Base-by-base conservation (phyloP, 2,797 vertebrate genomes). In the Macropodus opercularis region DNA sequence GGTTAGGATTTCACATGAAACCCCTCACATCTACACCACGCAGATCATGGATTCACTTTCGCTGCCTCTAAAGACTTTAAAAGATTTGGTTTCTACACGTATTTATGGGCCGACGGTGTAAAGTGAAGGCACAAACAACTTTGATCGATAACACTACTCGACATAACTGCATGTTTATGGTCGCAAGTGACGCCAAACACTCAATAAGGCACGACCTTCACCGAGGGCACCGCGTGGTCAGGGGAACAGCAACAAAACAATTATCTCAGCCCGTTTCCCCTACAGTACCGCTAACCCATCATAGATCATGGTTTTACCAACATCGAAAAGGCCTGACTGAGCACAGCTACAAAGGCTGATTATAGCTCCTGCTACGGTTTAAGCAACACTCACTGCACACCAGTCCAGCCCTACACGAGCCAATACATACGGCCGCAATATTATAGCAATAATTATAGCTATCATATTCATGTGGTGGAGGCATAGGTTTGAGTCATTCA, bases 301-400 rank as follows among this genome's bases (percentile, higher is more conserved):
- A 63, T 71, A 56, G 70, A 74, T 84, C 84, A 82, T 68, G 73
- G 80, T 86, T 91, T 81, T 76, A 87, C 81, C 74, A 78, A 84
- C 86, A 84, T 74, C 14, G 52, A 79, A 85, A 66, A 51, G 51
- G 35, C 52, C 26, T 15, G 49, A 61, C 15, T 32, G 62, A 59
- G 56, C 38, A 63, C 73, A 47, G 46, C 54, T 8, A 36, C 48
- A 22, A 4, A 38, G 29, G 60, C 63, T 73, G 79, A 86, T 82
- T 80, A 76, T 19, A 43, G 55, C 55, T 29, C 61, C 75, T 46
- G 63, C 73, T 63, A 47, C 19, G 63, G 58, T 66, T 84, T 79
- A 66, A 84, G 71, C 61, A 57, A 71, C 54, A 52, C 63, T 76
- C 56, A 39, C n/a, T n/a, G n/a, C n/a, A 62, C 13, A 11, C 48